These are phyloP conservation scores for Borostomias antarcticus DNA, from an alignment of 2,797 vertebrate species.

Conservation along the genomic window DNA sequence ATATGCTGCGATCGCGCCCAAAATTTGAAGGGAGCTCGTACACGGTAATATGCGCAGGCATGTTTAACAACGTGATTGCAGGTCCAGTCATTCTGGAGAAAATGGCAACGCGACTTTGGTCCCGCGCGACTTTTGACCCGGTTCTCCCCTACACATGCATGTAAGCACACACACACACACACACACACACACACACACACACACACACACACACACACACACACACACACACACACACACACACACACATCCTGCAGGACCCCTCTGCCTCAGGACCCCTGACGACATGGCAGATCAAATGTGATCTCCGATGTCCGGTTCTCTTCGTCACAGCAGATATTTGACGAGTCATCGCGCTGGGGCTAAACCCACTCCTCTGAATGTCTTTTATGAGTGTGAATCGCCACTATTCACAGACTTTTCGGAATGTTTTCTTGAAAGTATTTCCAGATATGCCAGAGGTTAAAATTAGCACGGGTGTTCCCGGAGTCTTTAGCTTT, in stretches of 20 bases:
- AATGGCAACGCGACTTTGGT: no score
- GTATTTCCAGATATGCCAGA: conserved; percentile 69
- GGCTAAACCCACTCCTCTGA: conserved; percentile 34
- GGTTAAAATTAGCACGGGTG: conserved; percentile 73
- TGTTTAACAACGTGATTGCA: no score
- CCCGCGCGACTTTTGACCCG: no score
- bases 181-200: no score
- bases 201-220: not conserved
- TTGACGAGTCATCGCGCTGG: conserved; percentile 55
- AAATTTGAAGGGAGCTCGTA: no score
- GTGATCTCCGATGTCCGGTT: conserved; percentile 26
- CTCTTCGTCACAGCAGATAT: conserved; percentile 31
- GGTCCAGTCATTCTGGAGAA: no score
- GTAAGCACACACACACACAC: no score
- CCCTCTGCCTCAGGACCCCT: conserved; percentile 24
- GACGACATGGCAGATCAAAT: conserved; percentile 42
- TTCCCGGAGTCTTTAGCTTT: conserved; percentile 74
- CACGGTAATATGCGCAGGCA: no score
- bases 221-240: not conserved
- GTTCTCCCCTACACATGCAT: no score
- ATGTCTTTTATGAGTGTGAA: conserved; percentile 66
- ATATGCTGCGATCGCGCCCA: no score
- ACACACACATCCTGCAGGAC: not conserved
- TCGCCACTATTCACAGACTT: conserved; percentile 68
- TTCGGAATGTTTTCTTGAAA: conserved; percentile 72